Percentiles rank a stretch among this genome's conserved stretches.
phyloP scores from a whole-genome alignment of 2,797 vertebrate genomes.

The Characodon lateralis region DNA sequence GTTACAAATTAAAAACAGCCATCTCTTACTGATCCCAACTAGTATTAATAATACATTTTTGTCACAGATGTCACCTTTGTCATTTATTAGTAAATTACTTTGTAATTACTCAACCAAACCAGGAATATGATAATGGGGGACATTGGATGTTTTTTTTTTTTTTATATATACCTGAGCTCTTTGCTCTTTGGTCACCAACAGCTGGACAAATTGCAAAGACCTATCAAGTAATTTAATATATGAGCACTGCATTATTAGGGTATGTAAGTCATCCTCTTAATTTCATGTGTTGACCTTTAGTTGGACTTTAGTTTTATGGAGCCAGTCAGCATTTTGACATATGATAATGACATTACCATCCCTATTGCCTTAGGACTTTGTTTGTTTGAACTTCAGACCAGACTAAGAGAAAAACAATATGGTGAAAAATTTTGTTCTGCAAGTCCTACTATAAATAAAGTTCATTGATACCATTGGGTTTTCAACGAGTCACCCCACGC shows the following conservation, averaged over 20 bases:
- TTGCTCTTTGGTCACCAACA: not conserved
- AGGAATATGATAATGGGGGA: not conserved
- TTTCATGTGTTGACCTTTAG: slow-evolving; percentile 13
- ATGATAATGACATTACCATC: slow-evolving; percentile 75
- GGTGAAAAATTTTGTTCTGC: slow-evolving; percentile 52
- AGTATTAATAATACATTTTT: slow-evolving; percentile 20
- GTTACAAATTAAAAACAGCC: slow-evolving; percentile 37
- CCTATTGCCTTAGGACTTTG: slow-evolving; percentile 48
- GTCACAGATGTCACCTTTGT: slow-evolving; percentile 12
- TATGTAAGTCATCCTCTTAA: not conserved
- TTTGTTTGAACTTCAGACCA: slow-evolving; percentile 69
- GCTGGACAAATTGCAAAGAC: slow-evolving; percentile 3
- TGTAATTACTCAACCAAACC: slow-evolving; percentile 12
- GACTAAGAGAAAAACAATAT: slow-evolving; percentile 53
- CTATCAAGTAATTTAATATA: not conserved
- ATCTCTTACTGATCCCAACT: slow-evolving; percentile 38
- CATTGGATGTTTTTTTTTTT: not conserved
- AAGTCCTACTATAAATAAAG: slow-evolving; percentile 52
- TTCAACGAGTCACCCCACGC: not conserved
- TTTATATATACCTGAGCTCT: not conserved
- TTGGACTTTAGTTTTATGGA: slow-evolving; percentile 27
- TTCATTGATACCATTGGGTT: slow-evolving; percentile 8
- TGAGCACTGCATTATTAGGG: not conserved
- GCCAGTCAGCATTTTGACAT: slow-evolving; percentile 39
- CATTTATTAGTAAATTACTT: slow-evolving; percentile 40